Conservation (phyloP, 2,113 vertebrate species). For the Casuarius casuarius region DNA sequence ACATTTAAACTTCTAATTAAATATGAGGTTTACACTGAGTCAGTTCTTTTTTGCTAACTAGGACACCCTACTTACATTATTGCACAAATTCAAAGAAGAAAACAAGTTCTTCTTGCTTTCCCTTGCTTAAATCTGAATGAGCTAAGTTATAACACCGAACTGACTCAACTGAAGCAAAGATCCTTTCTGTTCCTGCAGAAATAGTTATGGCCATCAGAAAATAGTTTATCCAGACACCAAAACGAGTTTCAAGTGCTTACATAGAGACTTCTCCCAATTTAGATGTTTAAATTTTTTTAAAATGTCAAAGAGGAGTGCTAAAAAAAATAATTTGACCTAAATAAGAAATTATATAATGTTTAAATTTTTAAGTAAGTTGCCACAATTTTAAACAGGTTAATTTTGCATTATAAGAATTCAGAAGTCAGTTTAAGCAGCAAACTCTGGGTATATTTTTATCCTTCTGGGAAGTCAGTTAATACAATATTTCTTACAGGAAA, state of each 20-base stretch:
- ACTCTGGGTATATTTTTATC: not conserved
- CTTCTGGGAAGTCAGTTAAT: not conserved
- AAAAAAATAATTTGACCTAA: not conserved
- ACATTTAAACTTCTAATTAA: not conserved
- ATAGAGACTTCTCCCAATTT: not conserved
- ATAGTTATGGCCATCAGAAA: not conserved
- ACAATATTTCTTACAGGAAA: not conserved
- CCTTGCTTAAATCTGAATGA: not conserved
- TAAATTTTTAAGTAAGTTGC: not conserved
- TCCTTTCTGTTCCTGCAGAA: not conserved
- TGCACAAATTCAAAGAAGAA: not conserved
- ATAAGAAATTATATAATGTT: not conserved
- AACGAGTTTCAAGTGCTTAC: not conserved
- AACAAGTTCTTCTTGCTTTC: not conserved
- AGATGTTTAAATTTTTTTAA: not conserved
- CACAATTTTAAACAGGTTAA: not conserved
- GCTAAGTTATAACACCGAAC: not conserved
- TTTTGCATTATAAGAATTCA: not conserved
- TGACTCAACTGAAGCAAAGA: not conserved
- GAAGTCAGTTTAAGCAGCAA: not conserved
- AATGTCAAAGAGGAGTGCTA: not conserved
- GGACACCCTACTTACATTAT: not conserved
- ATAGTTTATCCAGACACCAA: not conserved
- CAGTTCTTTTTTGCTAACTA: not conserved
- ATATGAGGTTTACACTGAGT: not conserved